Conservation (phyloP, 2,113 vertebrate genomes). For the Drymodes brunneopygia region DNA sequence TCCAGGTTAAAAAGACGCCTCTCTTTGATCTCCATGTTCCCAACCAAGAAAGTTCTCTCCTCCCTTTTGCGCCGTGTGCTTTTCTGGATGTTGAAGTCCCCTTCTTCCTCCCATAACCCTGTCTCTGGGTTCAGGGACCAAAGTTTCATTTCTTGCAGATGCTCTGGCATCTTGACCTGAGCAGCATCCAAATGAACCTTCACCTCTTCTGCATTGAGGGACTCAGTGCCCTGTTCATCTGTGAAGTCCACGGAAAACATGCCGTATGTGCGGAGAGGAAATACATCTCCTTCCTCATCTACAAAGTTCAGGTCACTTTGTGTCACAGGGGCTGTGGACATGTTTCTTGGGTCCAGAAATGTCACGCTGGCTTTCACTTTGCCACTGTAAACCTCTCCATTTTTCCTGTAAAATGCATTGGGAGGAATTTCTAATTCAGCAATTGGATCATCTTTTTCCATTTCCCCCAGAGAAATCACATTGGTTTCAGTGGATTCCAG, state of each 20-base stretch:
- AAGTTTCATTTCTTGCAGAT: conserved; percentile 87
- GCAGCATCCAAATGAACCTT: conserved; percentile 88
- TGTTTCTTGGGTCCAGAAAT: conserved; percentile 90
- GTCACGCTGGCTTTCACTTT: conserved; percentile 93
- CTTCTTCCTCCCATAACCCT: conserved; percentile 95
- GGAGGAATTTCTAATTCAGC: conserved; percentile 92
- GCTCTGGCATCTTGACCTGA: conserved; percentile 90
- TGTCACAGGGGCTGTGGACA: conserved; percentile 82
- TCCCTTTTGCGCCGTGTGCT: conserved; percentile 84
- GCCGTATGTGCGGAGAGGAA: conserved; percentile 91
- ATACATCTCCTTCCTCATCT: conserved; percentile 84
- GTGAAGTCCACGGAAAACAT: conserved; percentile 98
- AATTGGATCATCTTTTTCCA: conserved; percentile 82
- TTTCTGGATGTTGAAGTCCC: conserved; percentile 80
- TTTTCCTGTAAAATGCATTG: conserved; percentile 87
- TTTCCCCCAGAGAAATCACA: conserved; percentile 85
- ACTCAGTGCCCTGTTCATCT: conserved; percentile 77
- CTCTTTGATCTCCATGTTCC: conserved; percentile 98
- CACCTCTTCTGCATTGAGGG: conserved; percentile 89
- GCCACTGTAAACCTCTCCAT: conserved; percentile 86
- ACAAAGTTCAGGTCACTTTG: conserved; percentile 95
- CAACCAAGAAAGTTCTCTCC: conserved; percentile 91
- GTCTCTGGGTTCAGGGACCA: conserved; percentile 97
- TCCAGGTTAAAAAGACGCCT: conserved; percentile 94
- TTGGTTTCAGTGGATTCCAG: conserved; percentile 83